Evolutionary conservation across 1,140 invertebrate genomes (phyloP).

Genomic region (Drosophila nebulosa): DNA sequence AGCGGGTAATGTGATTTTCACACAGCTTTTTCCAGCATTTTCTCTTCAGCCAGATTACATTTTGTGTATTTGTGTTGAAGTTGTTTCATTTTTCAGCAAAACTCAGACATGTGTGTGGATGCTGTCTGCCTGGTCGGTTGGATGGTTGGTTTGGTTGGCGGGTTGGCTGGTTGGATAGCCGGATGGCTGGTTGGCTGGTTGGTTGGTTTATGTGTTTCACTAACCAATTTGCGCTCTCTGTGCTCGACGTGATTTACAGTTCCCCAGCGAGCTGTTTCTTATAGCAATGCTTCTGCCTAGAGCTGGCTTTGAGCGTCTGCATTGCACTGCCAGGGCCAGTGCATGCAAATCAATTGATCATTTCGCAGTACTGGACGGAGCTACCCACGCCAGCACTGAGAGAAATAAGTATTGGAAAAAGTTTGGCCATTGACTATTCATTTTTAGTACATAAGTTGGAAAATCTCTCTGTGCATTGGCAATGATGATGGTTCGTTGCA

Average conservation of each 20-base stretch:
- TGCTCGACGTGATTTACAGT: conserved; percentile 74
- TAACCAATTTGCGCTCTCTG: conserved; percentile 74
- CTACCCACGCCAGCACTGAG: not conserved
- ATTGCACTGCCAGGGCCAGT: conserved; percentile 1
- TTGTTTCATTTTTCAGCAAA: conserved; percentile 62
- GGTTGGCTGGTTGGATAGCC: not conserved
- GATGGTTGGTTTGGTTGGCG: not conserved
- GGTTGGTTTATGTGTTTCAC: conserved; percentile 53
- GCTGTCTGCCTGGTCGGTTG: not conserved
- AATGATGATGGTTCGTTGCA: conserved; percentile 36
- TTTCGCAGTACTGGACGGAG: conserved; percentile 25
- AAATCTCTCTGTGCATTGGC: conserved; percentile 10
- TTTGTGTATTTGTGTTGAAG: conserved; percentile 34
- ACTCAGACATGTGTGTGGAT: conserved; percentile 41
- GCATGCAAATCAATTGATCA: conserved; percentile 76
- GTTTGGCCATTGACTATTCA: no score
- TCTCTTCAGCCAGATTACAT: conserved; percentile 48
- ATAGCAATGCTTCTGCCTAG: not conserved
- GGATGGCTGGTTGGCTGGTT: conserved; percentile 18
- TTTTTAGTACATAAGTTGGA: no score
- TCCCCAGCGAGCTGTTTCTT: conserved; percentile 64
- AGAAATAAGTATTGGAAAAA: not conserved
- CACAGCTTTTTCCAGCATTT: not conserved
- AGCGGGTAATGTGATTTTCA: conserved; percentile 40
- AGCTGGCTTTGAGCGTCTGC: conserved; percentile 16